Evolutionary conservation across 2,888 invertebrate genomes (phyloP), one percentile per base, ranked within the genome.

Genomic region (Nesidiocoris tenuis): DNA sequence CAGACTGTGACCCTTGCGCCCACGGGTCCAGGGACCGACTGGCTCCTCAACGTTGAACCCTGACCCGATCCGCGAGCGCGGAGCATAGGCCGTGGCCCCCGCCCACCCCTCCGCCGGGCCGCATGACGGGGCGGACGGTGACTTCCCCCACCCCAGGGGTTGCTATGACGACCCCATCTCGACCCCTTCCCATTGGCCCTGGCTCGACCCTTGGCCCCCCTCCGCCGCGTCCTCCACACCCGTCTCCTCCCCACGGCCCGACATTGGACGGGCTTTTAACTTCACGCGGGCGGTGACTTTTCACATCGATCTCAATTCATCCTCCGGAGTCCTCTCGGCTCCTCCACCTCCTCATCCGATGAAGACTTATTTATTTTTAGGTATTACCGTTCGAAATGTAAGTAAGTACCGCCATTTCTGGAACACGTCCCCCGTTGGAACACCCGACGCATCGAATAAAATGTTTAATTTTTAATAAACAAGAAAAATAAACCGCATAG

Each of bases 181-280:
- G 71, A 66, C 66, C 70, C 66, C 77, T 61, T 68, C 77, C 77
- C 78, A 76, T 76, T 77, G 79, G 78, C 76, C 77, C 77, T 65
- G 76, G 76, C 79, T 3, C 39, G 79, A 78, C 76, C 78, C 78
- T 78, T 77, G 78, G 65, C 80, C 78, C 80, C 78, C 79, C 77
- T 76, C 75, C 75, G 72, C 72, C 78, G 74, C 70, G 9, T 17
- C 39, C 12, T 12, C 5, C 39, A 7, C 5, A 3, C 39, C 39
- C 39, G 3, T 39, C 5, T 12, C 39, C 39, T 7, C 39, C 39
- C 39, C 39, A 12, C 12, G 12, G 5, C 3, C 3, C 63, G 54
- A 59, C 25, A 56, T 77, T 79, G 64, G 76, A 67, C 78, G 75
- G 77, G 63, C 61, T 63, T 64, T 67, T 67, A 71, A 75, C 74